Conservation (phyloP, 2,888 invertebrate genomes). For the Anthophora plumipes region DNA sequence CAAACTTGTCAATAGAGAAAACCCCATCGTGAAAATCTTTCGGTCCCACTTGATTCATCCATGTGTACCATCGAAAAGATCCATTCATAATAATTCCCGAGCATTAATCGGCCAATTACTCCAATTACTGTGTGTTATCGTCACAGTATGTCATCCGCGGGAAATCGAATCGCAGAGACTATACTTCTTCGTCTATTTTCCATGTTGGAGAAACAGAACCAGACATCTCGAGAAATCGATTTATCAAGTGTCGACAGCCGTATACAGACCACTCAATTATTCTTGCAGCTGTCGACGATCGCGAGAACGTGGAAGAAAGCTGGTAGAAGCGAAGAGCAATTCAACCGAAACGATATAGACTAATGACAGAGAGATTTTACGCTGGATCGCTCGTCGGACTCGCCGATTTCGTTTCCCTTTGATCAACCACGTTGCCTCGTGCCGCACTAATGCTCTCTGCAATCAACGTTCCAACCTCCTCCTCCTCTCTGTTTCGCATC, state of each 20-base stretch:
- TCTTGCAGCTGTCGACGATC: neutral
- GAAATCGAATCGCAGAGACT: too few relatives aligned
- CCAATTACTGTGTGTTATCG: neutral
- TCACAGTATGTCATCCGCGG: too few relatives aligned
- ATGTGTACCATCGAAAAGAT: neutral
- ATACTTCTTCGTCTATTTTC: too few relatives aligned
- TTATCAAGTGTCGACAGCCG: constrained; percentile 4
- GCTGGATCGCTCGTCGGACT: neutral
- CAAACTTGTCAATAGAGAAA: too few relatives aligned
- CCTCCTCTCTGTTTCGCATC: neutral
- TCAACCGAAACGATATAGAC: neutral
- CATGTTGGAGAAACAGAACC: too few relatives aligned
- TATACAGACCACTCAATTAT: neutral
- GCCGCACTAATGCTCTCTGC: neutral
- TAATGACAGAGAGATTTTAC: constrained; percentile 4
- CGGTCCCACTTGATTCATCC: neutral
- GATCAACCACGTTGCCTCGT: neutral
- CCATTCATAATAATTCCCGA: neutral
- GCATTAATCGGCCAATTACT: neutral
- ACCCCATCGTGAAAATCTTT: too few relatives aligned
- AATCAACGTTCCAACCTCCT: constrained; percentile 7
- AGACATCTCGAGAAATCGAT: constrained; percentile 1
- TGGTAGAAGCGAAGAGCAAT: too few relatives aligned
- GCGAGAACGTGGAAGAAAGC: neutral
- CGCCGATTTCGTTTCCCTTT: constrained; percentile 2